A percentile compares a stretch with the other conserved stretches of the same genome.
phyloP scores from a whole-genome alignment of 1,140 invertebrate species.

The Apis cerana region DNA sequence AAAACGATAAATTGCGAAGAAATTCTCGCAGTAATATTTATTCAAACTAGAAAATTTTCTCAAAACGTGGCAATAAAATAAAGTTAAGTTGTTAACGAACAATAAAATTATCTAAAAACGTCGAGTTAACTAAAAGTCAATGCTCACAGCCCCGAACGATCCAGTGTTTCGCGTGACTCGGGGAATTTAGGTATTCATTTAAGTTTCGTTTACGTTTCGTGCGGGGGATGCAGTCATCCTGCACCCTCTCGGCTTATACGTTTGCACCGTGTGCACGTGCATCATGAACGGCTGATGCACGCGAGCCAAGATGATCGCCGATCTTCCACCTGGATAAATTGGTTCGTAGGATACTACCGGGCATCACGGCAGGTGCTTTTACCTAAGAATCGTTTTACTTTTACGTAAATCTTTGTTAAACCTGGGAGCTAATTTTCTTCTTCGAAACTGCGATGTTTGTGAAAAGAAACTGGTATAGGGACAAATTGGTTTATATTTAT shows the following conservation, averaged over 20 bases:
- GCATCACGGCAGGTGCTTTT: conserved; percentile 46
- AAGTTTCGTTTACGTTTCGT: conserved; percentile 65
- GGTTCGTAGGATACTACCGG: conserved; percentile 43
- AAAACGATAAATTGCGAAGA: too few relatives aligned
- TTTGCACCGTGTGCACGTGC: background rate
- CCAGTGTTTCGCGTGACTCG: conserved; percentile 53
- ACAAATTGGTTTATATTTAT: too few relatives aligned
- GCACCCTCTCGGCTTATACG: conserved; percentile 19
- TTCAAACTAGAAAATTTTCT: background rate
- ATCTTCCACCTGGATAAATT: conserved; percentile 48
- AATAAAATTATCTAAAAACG: conserved; percentile 20
- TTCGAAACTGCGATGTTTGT: background rate
- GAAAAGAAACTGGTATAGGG: too few relatives aligned
- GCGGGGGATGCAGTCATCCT: conserved; percentile 30
- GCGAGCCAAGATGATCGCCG: conserved; percentile 48
- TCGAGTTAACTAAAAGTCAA: conserved; percentile 41
- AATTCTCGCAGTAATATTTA: background rate
- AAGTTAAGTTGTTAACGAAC: background rate
- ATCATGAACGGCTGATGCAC: conserved; percentile 23
- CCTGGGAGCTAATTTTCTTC: background rate
- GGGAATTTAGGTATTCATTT: conserved; percentile 64
- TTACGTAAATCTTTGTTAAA: background rate
- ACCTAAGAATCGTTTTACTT: conserved; percentile 30
- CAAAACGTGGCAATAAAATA: background rate
- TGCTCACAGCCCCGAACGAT: background rate